Evolutionary conservation across 2,888 invertebrate species (phyloP).

Genomic region (Oasisia sp.): DNA sequence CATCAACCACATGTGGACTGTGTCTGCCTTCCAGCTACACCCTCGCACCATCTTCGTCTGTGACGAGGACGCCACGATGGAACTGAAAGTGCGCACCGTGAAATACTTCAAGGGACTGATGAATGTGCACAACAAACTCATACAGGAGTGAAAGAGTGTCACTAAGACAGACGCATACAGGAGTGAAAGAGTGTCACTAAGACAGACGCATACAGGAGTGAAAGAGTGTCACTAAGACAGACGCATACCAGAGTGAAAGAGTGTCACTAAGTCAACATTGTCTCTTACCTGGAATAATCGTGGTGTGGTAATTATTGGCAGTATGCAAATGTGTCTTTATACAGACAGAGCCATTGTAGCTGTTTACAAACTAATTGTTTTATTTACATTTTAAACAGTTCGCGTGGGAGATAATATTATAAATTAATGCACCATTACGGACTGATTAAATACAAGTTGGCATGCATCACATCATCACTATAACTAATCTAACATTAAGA

Average conservation of each 20-base stretch:
- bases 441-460: no score
- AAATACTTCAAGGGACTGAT: slow-evolving; percentile 89
- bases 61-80: slow-evolving; percentile 97
- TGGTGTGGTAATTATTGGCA: no score
- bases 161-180: slow-evolving; percentile 47
- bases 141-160: slow-evolving; percentile 39
- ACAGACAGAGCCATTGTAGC: no score
- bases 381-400: no score
- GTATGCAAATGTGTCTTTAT: no score
- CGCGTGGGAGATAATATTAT: no score
- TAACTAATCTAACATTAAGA: no score
- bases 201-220: slow-evolving; percentile 49
- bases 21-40: slow-evolving; percentile 96
- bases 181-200: slow-evolving; percentile 22
- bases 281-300: no score
- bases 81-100: slow-evolving; percentile 96
- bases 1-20: slow-evolving; percentile 99
- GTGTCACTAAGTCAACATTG: slow-evolving; percentile 35
- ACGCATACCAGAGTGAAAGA: slow-evolving; percentile 45
- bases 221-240: slow-evolving; percentile 35
- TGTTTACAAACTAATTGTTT: no score
- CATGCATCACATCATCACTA: no score
- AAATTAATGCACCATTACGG: no score
- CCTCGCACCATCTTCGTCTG: slow-evolving; percentile 91
- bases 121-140: slow-evolving; percentile 62